phyloP scores from a whole-genome alignment of 2,888 invertebrate genomes.

The Hirudinaria manillensis region DNA sequence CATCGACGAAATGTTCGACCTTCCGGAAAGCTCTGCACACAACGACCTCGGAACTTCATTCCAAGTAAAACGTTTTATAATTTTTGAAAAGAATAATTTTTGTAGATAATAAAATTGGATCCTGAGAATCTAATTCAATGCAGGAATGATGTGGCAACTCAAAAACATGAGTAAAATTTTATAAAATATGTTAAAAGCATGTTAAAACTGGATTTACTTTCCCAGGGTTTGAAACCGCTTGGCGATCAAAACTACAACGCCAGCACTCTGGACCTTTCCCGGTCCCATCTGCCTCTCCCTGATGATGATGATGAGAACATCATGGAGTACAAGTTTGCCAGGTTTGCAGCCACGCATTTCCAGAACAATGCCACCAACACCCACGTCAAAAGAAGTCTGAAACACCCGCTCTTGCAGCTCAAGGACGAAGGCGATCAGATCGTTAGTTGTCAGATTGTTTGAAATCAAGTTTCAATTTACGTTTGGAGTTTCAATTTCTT shows the following conservation, averaged over 20 bases:
- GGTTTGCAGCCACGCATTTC: conserved; percentile 97
- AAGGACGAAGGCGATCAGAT: conserved; percentile 90
- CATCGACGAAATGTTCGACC: conserved; percentile 88
- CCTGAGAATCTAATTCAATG: too few species aligned
- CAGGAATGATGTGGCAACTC: too few species aligned
- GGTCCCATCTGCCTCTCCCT: conserved; percentile 40
- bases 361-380: conserved; percentile 77
- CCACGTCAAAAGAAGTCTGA: conserved; percentile 86
- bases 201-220: neutral
- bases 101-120: too few species aligned
- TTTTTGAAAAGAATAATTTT: neutral
- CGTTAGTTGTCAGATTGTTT: conserved; percentile 58
- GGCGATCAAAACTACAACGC: conserved; percentile 8
- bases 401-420: conserved; percentile 82
- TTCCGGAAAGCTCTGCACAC: conserved; percentile 53
- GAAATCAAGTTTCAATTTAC: neutral
- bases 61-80: conserved; percentile 39
- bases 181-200: neutral
- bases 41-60: conserved; percentile 45
- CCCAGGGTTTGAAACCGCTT: conserved; percentile 19
- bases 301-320: conserved; percentile 69
- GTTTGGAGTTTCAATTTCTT: neutral
- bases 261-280: conserved; percentile 20
- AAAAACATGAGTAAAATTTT: too few species aligned
- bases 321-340: conserved; percentile 93